phyloP scores from a whole-genome alignment of 2,113 vertebrate genomes.

The Anolis sagrei region DNA sequence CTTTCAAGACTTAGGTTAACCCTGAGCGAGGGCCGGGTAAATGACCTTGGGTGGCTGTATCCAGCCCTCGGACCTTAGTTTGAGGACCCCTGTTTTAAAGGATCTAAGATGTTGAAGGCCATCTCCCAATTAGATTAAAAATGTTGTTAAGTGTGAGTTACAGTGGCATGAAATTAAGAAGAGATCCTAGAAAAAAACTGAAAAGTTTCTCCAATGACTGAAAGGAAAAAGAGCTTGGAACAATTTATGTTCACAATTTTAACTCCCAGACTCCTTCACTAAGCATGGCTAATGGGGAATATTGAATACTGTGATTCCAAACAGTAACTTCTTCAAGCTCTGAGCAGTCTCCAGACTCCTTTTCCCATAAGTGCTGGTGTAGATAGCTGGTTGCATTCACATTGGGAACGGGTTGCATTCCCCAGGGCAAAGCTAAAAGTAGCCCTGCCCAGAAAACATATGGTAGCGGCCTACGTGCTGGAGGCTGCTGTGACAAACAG shows the following conservation, averaged over 20 bases:
- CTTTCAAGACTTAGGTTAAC: no score
- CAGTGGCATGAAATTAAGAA: background rate
- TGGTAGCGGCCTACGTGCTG: conserved; percentile 5
- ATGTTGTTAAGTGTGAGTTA: background rate
- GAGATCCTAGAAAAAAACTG: background rate
- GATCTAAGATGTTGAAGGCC: no score
- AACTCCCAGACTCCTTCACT: no score
- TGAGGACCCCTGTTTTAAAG: no score
- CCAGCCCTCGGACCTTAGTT: no score
- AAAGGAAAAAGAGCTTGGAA: background rate
- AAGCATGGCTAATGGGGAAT: no score
- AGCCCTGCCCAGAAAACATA: conserved; percentile 14
- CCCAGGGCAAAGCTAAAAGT: conserved; percentile 19
- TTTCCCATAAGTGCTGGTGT: background rate
- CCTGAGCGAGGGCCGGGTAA: no score
- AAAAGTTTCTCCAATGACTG: background rate
- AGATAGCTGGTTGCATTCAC: background rate
- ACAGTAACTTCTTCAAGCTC: no score
- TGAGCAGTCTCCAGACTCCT: background rate
- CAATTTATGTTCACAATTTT: no score
- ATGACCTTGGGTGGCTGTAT: no score
- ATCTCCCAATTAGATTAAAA: no score
- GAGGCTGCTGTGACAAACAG: conserved; percentile 17
- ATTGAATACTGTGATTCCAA: no score
- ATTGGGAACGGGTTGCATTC: background rate